Conservation (phyloP, 2,888 invertebrate species). For the Tiphia femorata region DNA sequence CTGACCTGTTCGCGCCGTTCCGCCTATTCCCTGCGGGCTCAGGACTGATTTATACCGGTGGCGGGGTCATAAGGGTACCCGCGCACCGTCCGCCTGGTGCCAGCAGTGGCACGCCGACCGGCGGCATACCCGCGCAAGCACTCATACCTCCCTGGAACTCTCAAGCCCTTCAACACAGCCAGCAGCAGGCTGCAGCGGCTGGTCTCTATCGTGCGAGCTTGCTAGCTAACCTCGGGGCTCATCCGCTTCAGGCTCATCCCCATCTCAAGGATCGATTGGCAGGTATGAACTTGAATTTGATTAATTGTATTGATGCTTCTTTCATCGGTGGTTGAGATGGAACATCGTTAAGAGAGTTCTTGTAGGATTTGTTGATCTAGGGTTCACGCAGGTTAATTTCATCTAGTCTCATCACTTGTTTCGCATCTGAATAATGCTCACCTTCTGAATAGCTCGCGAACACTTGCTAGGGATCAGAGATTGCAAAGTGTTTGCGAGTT, state of each 20-base stretch:
- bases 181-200: slow-evolving; percentile 62
- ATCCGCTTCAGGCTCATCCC: slow-evolving; percentile 65
- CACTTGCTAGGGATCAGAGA: no score
- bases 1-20: slow-evolving; percentile 57
- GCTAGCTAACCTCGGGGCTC: slow-evolving; percentile 65
- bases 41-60: slow-evolving; percentile 69
- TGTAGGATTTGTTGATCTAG: no score
- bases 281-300: no score
- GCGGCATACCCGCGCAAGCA: slow-evolving; percentile 51
- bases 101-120: slow-evolving; percentile 58
- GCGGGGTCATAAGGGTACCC: slow-evolving; percentile 85
- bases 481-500: no score
- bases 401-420: no score
- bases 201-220: slow-evolving; percentile 64
- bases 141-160: slow-evolving; percentile 54
- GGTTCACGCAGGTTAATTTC: no score
- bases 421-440: no score
- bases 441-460: no score
- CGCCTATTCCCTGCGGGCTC: slow-evolving; percentile 59
- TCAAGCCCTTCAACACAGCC: slow-evolving; percentile 63
- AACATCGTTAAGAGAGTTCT: no score
- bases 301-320: no score
- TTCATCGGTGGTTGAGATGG: no score
- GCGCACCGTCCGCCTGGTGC: slow-evolving; percentile 80
- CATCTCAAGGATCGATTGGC: slow-evolving; percentile 66